Evolutionary conservation across 2,797 vertebrate genomes (phyloP).

Genomic region (Simalia tracyae): DNA sequence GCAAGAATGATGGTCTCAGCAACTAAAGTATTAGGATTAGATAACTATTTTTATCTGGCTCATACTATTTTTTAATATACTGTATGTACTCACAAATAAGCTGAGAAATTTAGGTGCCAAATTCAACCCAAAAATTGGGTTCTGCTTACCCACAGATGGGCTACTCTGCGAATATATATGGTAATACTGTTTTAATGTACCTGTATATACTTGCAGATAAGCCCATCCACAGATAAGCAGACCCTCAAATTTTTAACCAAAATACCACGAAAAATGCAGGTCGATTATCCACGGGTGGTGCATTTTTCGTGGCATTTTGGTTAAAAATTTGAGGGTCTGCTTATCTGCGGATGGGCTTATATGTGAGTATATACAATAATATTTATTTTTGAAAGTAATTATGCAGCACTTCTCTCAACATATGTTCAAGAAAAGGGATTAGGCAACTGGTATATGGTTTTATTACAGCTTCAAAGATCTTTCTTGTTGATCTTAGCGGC

Average conservation of each 20-base stretch:
- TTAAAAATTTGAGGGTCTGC: not conserved
- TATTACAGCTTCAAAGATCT: not conserved
- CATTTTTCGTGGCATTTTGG: not conserved
- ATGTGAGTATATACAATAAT: not conserved
- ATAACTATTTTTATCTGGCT: not conserved
- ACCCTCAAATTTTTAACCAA: too few species aligned
- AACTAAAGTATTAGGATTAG: not conserved
- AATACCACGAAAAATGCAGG: not conserved
- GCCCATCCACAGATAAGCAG: too few species aligned
- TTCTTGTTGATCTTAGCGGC: not conserved
- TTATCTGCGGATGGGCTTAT: not conserved
- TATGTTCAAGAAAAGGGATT: not conserved
- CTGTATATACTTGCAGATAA: not conserved
- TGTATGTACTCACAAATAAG: not conserved
- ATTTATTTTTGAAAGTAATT: not conserved
- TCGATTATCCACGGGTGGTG: not conserved
- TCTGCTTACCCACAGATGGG: not conserved
- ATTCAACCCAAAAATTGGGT: not conserved
- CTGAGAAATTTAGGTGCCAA: not conserved
- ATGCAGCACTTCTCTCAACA: not conserved
- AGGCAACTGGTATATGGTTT: not conserved
- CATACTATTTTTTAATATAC: not conserved
- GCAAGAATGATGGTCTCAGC: not conserved
- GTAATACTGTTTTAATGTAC: not conserved
- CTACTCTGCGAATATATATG: not conserved